Base-by-base conservation (phyloP, 2,797 vertebrate species). In the Peromyscus nudipes region DNA sequence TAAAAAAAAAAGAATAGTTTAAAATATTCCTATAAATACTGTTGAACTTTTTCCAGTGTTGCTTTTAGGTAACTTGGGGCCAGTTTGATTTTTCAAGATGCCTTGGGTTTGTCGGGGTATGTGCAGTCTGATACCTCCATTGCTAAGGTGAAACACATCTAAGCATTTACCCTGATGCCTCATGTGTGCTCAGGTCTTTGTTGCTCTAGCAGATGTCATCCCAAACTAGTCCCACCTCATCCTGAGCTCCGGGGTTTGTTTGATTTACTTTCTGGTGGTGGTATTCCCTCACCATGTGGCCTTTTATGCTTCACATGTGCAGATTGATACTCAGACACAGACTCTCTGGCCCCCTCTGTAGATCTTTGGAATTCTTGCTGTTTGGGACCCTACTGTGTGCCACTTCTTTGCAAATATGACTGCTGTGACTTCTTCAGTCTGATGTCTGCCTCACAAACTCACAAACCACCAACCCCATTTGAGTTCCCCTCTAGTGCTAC, bases 341-440 rank as follows among this genome's bases (percentile, higher is more conserved):
- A 79, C 86, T 83, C 52, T 77, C 84, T 5, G 21, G 27, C 14
- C 60, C 14, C 12, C 16, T 46, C 17, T 75, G 29, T 34, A 34
- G 23, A 21, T 89, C 62, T 79, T 21, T 92, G 40, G 27, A 76
- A 23, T n/a, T 43, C 25, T 73, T 43, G n/a, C 75, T 79, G 4
- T 92, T 46, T 49, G 62, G 92, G 64, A 82, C 31, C 21, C 31
- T 65, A 57, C 4, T 91, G 71, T 87, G 14, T 71, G 4, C 73
- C 75, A 87, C 76, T 95, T n/a, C 46, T 92, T 14, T 43, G n/a
- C 31, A 95, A 34, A 65, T 91, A 10, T 75, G 71, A 40, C 21
- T 25, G 23, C 52, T 23, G 29, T 46, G 77, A 25, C 46, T 9
- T 83, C 64, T 76, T 76, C 13, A 79, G 27, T 93, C 67, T 87